Evolutionary conservation across 2,888 invertebrate species (phyloP), one percentile per base, ranked within the genome.

Genomic region (Cheilosia pagana): DNA sequence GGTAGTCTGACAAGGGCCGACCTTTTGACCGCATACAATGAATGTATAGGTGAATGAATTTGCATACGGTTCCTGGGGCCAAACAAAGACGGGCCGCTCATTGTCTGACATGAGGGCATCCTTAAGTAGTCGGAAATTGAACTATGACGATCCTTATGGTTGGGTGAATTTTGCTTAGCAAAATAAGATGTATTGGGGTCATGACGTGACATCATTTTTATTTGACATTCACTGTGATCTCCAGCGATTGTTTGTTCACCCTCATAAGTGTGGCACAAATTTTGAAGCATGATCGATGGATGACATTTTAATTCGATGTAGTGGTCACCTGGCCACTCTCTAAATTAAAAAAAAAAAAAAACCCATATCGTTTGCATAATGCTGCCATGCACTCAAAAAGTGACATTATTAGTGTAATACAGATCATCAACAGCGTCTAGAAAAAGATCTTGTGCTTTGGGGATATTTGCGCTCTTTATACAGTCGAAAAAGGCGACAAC

Each of bases 11-110:
- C 48, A 52, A 65, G 57, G 23, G 23, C 63, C 23, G 50, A 74
- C 68, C 68, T 74, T 63, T 74, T 59, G 53, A 62, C 83, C 78
- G 50, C 78, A 78, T 78, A 78, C 57, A 68, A 63, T 63, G 74
- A 62, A 63, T 45, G 2, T 60, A 67, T 35, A 68, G 72, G 45
- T 78, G 74, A 83, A 63, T 79, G 79, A 63, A 83, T 83, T 79
- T 83, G 79, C 83, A 74, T 83, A 79, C 63, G 74, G 55, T 68
- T 43, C 43, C n/a, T 28, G n/a, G 19, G 16, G 21, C 3, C 16
- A 5, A 5, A 74, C 57, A 57, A 70, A 31, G 39, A 39, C 14
- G 21, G 60, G 8, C 28, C 5, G 16, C 57, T 43, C 70, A 70
- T 59, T 75, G 75, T 78, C 43, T 68, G 57, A 52, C 39, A 77